A percentile compares a stretch with the other conserved stretches of the same genome.
These are phyloP conservation scores for Aspidoscelis tigris DNA, from an alignment of 2,113 vertebrate genomes.

Conservation along the genomic window DNA sequence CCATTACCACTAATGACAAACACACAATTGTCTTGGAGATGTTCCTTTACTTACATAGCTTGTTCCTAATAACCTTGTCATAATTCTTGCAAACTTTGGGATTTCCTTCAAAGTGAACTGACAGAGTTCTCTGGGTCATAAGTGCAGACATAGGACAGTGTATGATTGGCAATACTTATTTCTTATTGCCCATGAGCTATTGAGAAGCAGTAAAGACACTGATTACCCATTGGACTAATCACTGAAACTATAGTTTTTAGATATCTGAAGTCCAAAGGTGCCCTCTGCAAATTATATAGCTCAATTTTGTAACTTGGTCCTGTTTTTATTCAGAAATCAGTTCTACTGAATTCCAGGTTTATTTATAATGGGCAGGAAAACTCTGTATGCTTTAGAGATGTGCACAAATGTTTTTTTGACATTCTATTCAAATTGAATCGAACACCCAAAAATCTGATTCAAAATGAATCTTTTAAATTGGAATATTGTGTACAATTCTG, in stretches of 20 bases:
- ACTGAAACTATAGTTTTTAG: background rate
- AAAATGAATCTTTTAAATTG: too few species aligned
- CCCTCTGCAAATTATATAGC: background rate
- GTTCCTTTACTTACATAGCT: background rate
- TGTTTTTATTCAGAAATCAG: background rate
- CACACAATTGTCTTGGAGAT: background rate
- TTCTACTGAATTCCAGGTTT: too few species aligned
- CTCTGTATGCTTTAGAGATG: too few species aligned
- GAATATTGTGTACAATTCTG: too few species aligned
- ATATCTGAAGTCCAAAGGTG: background rate
- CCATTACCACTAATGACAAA: background rate
- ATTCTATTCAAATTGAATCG: too few species aligned
- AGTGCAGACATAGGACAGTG: background rate
- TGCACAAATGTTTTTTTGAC: too few species aligned
- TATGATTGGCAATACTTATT: background rate
- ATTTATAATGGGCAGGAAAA: too few species aligned
- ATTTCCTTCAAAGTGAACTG: background rate
- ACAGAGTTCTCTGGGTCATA: background rate
- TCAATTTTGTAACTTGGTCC: background rate
- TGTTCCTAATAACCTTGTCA: background rate
- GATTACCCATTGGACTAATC: background rate
- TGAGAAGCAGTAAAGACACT: background rate
- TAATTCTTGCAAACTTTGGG: background rate
- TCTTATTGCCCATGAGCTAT: too few species aligned
- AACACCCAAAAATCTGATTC: too few species aligned